Percentiles rank a stretch among this genome's conserved stretches.
These are phyloP conservation scores for Coilia nasus DNA, from an alignment of 2,797 vertebrate species.

Conservation along the genomic window DNA sequence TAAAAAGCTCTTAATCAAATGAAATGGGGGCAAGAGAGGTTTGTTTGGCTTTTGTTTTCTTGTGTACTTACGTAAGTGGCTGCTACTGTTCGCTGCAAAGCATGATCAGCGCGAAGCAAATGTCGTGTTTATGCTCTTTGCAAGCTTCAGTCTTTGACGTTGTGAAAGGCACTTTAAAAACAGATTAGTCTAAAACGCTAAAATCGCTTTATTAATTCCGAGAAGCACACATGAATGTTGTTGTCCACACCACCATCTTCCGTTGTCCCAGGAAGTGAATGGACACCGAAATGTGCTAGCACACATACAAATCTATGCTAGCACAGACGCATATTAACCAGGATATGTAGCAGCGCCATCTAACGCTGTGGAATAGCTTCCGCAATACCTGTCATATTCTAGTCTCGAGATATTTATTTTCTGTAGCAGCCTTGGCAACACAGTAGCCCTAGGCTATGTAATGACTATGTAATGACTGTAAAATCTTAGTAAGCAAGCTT, in stretches of 20 bases:
- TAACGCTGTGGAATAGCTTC: neutral
- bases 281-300: neutral
- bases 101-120: neutral
- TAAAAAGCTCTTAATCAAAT: neutral
- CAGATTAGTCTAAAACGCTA: neutral
- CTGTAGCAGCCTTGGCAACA: too few relatives aligned
- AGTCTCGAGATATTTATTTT: too few relatives aligned
- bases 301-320: neutral
- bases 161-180: neutral
- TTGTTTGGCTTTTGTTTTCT: neutral
- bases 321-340: neutral
- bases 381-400: neutral
- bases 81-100: neutral
- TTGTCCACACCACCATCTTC: constrained; percentile 45
- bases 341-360: neutral
- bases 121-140: neutral
- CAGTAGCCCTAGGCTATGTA: too few relatives aligned
- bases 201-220: neutral
- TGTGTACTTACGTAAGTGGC: neutral
- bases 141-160: neutral
- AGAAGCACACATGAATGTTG: constrained; percentile 29
- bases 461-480: too few relatives aligned
- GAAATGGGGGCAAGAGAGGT: neutral
- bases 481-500: too few relatives aligned
- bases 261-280: constrained; percentile 43